These are phyloP conservation scores for Pyrrhura leucotis DNA, from an alignment of 2,797 vertebrate genomes.

Conservation along the genomic window DNA sequence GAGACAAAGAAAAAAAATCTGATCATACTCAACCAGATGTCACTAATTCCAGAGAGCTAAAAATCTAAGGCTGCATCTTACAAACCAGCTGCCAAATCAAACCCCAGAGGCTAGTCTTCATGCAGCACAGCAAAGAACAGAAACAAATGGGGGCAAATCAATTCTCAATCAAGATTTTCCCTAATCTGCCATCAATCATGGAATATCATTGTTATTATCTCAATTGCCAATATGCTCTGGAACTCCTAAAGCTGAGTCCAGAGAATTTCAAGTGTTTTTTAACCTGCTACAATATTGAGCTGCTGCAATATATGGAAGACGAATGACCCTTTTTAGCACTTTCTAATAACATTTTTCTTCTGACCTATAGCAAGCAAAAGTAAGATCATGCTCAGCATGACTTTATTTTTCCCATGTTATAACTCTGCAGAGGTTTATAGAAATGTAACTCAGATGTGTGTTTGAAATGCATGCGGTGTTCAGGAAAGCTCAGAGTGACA, in stretches of 20 bases:
- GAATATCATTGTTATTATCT: slow-evolving; percentile 24
- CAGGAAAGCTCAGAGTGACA: neutral
- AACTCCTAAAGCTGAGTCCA: neutral
- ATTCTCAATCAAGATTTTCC: slow-evolving; percentile 11
- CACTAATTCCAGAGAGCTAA: neutral
- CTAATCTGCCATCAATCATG: neutral
- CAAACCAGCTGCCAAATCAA: slow-evolving; percentile 26
- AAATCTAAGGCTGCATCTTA: slow-evolving; percentile 11
- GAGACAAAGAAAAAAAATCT: neutral
- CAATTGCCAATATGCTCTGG: slow-evolving; percentile 15
- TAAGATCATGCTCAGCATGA: neutral
- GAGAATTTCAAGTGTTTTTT: slow-evolving; percentile 28
- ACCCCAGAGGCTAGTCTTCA: neutral
- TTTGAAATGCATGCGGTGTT: neutral
- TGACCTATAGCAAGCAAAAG: slow-evolving; percentile 9
- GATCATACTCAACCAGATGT: neutral
- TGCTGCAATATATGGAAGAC: neutral
- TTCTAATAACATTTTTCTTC: slow-evolving; percentile 5
- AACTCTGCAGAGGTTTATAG: neutral
- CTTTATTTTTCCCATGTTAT: neutral
- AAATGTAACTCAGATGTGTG: neutral
- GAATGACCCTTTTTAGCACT: neutral
- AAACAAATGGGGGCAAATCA: neutral
- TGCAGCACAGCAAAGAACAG: neutral
- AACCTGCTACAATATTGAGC: neutral